Evolutionary conservation across 2,888 invertebrate genomes (phyloP), one percentile per base, ranked within the genome.

Genomic region (Agriopis aurantiaria): DNA sequence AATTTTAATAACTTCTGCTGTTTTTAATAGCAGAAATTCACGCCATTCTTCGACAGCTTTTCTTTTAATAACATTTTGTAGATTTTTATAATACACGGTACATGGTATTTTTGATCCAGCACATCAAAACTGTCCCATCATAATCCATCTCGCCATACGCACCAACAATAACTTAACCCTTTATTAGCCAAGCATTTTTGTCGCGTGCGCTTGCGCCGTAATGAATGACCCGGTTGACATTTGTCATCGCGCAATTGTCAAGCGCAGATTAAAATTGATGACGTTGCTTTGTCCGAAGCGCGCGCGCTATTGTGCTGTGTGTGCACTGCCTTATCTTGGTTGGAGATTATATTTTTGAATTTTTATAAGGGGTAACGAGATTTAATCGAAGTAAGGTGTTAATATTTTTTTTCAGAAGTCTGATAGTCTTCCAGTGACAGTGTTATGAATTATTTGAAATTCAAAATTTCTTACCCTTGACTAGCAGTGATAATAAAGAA

Each of bases 221-320:
- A 93, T 93, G 92, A 89, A 90, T 90, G 89, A 86, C 88, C 72
- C 83, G 82, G 87, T 80, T 93, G 93, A 93, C 93, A 93, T 94
- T 93, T 93, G 93, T 93, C 94, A 93, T 91, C 92, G 93, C 84
- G 91, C 93, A 92, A 93, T 93, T 93, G 93, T 93, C 91, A 73
- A 69, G 91, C 87, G 78, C 88, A 91, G 93, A 94, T 94, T 94
- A 93, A 93, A 93, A 94, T 93, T 94, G 93, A 94, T 93, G 94
- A 94, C 92, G 90, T 89, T 86, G 88, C 91, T 90, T 93, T 92
- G 92, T 91, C 86, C 85, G 80, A 82, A 75, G 82, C 89, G 88
- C 89, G 85, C 82, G 86, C 81, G 80, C 87, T 80, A 85, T 89
- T 92, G 88, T 91, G 75, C 58, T 12, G 52, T 77, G 79, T 82